A percentile compares a stretch with the other conserved stretches of the same genome.
phyloP scores from a whole-genome alignment of 2,797 vertebrate species.

The Heterohyrax brucei region DNA sequence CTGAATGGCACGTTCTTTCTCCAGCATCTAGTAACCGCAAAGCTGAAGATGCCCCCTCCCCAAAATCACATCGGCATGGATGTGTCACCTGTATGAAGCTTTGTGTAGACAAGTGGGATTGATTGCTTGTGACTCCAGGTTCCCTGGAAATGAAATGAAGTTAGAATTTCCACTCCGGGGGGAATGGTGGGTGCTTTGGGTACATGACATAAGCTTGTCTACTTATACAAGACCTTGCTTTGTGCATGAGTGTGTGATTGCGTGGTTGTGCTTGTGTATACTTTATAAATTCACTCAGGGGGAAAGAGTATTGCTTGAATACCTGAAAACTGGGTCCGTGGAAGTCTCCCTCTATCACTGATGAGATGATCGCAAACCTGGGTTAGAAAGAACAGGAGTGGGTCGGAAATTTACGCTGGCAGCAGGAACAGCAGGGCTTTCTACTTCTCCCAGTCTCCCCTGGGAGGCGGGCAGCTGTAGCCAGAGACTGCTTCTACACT shows the following conservation, averaged over 20 bases:
- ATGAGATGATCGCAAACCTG: constrained; percentile 50
- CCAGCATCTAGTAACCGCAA: constrained; percentile 34
- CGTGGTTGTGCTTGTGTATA: not conserved
- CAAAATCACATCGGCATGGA: not conserved
- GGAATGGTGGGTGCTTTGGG: not conserved
- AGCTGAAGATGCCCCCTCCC: constrained; percentile 47
- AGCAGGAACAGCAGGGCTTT: not conserved
- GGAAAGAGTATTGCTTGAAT: not conserved
- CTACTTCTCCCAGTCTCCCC: not conserved
- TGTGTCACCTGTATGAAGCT: constrained; percentile 29
- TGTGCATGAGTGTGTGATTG: not conserved
- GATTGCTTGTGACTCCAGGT: not conserved
- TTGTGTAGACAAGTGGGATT: not conserved
- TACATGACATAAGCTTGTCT: not conserved
- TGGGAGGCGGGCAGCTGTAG: not conserved
- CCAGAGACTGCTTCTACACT: not conserved
- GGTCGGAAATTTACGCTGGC: not conserved
- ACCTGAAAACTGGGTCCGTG: not conserved
- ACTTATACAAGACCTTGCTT: not conserved
- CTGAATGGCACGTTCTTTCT: not conserved
- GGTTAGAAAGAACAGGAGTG: constrained; percentile 4
- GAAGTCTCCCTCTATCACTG: not conserved
- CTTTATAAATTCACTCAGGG: not conserved
- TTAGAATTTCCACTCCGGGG: constrained; percentile 52
- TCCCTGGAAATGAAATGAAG: constrained; percentile 21